Conservation (phyloP, 1,140 invertebrate species). For the Maconellicoccus hirsutus region DNA sequence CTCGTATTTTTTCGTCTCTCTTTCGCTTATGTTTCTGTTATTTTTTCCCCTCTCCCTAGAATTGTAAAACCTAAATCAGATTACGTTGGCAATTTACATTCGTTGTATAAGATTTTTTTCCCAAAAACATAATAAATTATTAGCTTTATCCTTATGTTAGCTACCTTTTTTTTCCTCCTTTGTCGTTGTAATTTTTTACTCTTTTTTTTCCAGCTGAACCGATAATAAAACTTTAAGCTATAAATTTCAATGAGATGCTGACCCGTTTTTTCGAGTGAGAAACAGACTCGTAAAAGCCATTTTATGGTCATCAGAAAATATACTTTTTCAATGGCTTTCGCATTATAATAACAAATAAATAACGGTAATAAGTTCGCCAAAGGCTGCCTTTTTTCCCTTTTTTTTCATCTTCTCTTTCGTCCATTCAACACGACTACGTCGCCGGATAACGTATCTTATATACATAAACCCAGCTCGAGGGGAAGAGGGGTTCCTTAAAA, state of each 20-base stretch:
- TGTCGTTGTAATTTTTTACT: not conserved
- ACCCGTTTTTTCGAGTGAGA: not conserved
- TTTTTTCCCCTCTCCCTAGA: too few relatives aligned
- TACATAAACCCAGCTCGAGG: too few relatives aligned
- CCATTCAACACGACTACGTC: too few relatives aligned
- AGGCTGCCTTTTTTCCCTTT: not conserved
- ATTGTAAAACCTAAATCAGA: not conserved
- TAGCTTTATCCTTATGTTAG: slow-evolving; percentile 9
- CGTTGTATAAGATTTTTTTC: slow-evolving; percentile 1
- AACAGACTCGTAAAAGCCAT: not conserved
- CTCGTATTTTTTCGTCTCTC: too few relatives aligned
- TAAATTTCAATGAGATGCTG: slow-evolving; percentile 9
- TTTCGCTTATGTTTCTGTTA: too few relatives aligned
- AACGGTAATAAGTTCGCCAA: not conserved
- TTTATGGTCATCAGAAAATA: slow-evolving; percentile 9
- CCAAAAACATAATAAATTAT: slow-evolving; percentile 3
- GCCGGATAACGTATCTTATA: too few relatives aligned
- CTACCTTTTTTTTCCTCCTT: slow-evolving; percentile 3
- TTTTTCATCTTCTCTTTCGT: too few relatives aligned
- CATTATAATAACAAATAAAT: not conserved
- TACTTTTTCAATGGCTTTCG: slow-evolving; percentile 6
- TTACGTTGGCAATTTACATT: slow-evolving; percentile 9
- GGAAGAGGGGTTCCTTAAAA: too few relatives aligned
- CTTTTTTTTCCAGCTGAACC: not conserved
- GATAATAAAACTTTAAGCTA: slow-evolving; percentile 1